Conservation (phyloP, 2,888 invertebrate genomes). For the Uropetala carovei region DNA sequence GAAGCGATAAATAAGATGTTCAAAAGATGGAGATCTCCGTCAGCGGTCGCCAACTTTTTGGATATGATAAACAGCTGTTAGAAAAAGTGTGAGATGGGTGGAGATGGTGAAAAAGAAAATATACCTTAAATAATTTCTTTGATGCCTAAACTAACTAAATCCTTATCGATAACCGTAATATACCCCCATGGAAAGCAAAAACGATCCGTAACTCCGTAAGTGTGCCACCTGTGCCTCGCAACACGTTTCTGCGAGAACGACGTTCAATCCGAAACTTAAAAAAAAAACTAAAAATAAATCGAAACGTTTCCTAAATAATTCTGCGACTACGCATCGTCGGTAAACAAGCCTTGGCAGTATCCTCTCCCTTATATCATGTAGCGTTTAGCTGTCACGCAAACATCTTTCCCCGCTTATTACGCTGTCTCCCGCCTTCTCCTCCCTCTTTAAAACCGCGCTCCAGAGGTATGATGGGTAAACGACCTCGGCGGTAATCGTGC, state of each 20-base stretch:
- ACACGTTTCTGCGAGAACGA: not conserved
- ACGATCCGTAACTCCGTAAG: not conserved
- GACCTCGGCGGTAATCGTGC: conserved; percentile 46
- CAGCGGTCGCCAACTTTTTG: too few relatives aligned
- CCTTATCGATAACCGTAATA: too few relatives aligned
- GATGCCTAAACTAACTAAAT: too few relatives aligned
- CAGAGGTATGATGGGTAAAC: conserved; percentile 28
- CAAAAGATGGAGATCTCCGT: too few relatives aligned
- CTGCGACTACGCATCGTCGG: conserved; percentile 7
- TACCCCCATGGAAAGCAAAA: too few relatives aligned
- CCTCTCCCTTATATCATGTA: conserved; percentile 19
- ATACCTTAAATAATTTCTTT: too few relatives aligned
- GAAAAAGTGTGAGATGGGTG: too few relatives aligned
- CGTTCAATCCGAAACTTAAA: not conserved
- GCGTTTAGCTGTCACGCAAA: conserved; percentile 52
- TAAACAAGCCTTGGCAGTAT: not conserved
- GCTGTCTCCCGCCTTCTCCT: conserved; percentile 44
- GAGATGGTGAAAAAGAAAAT: too few relatives aligned
- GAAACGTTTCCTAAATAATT: not conserved
- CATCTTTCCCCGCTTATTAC: conserved; percentile 38
- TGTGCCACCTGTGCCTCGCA: not conserved
- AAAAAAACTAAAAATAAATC: not conserved
- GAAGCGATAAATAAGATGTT: too few relatives aligned
- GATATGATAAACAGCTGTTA: too few relatives aligned
- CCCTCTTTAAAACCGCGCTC: conserved; percentile 8